These are phyloP conservation scores for Antheraea mylitta DNA, from an alignment of 1,140 invertebrate species.

Conservation along the genomic window DNA sequence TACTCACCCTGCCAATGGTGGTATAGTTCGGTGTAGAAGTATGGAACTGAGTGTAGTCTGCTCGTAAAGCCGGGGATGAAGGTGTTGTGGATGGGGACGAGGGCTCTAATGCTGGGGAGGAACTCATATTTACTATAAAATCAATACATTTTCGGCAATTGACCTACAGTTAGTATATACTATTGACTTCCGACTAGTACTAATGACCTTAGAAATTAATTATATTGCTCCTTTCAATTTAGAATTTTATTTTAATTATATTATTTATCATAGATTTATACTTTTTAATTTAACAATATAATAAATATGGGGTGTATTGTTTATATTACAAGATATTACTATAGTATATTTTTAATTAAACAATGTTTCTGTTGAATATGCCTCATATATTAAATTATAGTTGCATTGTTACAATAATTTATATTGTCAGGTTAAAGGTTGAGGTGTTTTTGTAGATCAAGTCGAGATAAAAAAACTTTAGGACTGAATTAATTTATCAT, in stretches of 20 bases:
- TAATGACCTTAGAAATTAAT: no score
- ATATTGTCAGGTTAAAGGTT: background rate
- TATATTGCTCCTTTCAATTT: no score
- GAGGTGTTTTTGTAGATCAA: no score
- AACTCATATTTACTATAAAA: conserved; percentile 50
- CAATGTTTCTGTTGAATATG: background rate
- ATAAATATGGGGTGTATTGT: no score
- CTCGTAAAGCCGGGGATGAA: conserved; percentile 54
- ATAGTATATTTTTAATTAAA: background rate
- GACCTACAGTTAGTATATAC: no score
- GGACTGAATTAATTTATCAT: no score
- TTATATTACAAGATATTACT: no score
- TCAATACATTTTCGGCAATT: conserved; percentile 38
- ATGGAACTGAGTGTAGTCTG: conserved; percentile 49
- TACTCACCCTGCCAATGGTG: conserved; percentile 32
- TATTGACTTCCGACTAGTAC: no score
- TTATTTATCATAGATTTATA: background rate
- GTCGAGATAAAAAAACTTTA: no score
- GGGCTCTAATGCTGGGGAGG: conserved; percentile 61
- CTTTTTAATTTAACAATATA: no score
- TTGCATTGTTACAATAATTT: background rate
- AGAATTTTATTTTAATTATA: background rate
- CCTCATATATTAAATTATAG: background rate
- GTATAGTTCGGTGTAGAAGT: conserved; percentile 60
- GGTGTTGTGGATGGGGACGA: conserved; percentile 57